Evolutionary conservation across 2,113 vertebrate genomes (phyloP), one percentile per base, ranked within the genome.

Genomic region (Daubentonia madagascariensis): DNA sequence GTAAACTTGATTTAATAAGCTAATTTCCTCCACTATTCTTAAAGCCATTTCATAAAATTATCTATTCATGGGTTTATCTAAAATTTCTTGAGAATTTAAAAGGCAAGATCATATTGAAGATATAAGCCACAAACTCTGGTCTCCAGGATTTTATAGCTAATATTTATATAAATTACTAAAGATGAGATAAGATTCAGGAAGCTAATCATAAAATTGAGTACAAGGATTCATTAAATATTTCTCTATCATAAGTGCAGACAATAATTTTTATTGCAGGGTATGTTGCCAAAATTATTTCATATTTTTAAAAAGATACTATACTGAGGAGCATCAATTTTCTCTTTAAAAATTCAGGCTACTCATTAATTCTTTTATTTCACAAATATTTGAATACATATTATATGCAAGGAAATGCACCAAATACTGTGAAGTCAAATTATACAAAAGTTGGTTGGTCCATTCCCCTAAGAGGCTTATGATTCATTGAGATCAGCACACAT

Each of bases 41-140:
- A 78, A 89, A 89, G 67, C 11, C 17, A 85, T 65, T 76, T 63
- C 16, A 84, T 70, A 85, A 83, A 96, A 63, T 88, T 80, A 88
- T 45, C 30, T 65, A 89, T 35, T 75, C 50, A 85, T 28, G 8
- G 85, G 35, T 63, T 96, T 45, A 94, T 87, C 28, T 91, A 65
- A 91, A 95, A 90, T 86, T 52, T 85, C 57, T 63, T 89, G 23
- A 94, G 28, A 88, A 88, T 23, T 92, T 94, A 54, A 88, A 84
- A 96, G 52, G 54, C 6, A 84, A 96, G 40, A 75, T 57, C 89
- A 75, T 79, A 6, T 79, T 89, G 90, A 95, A 87, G 81, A 96
- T 68, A 92, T 32, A 68, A 73, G 6, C 17, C 37, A 87, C 9
- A 75, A 72, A 63, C 20, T 14, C 68, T 85, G 13, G 52, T 94